Conservation (phyloP, 2,113 vertebrate genomes). For the Eudyptes chrysolophus region DNA sequence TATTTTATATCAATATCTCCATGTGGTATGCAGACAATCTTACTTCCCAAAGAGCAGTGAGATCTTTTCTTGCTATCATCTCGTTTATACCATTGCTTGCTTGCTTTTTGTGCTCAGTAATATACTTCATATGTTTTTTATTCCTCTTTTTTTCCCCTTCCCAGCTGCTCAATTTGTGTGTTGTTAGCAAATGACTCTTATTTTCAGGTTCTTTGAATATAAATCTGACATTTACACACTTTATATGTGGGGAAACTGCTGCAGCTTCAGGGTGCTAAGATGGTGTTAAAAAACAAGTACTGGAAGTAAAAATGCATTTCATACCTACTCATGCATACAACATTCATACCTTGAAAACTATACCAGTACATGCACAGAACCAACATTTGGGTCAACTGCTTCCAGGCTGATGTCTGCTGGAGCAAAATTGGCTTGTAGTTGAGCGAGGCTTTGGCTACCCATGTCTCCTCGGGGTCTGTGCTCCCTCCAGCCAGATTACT, state of each 20-base stretch:
- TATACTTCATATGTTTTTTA: neutral
- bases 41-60: neutral
- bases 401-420: neutral
- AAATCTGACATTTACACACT: neutral
- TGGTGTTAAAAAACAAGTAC: neutral
- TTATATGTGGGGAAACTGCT: neutral
- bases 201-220: neutral
- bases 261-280: neutral
- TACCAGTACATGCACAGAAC: neutral
- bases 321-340: neutral
- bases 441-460: neutral
- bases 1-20: neutral
- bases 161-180: neutral
- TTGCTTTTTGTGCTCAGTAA: neutral
- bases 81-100: neutral
- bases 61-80: neutral
- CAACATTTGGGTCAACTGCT: neutral
- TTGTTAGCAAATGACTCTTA: neutral
- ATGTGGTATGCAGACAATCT: neutral
- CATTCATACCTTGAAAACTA: neutral
- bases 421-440: neutral
- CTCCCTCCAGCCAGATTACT: neutral
- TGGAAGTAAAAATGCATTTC: neutral
- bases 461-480: neutral
- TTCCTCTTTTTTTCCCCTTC: neutral